Conservation (phyloP, 2,888 invertebrate species). For the Chironomus tentans region DNA sequence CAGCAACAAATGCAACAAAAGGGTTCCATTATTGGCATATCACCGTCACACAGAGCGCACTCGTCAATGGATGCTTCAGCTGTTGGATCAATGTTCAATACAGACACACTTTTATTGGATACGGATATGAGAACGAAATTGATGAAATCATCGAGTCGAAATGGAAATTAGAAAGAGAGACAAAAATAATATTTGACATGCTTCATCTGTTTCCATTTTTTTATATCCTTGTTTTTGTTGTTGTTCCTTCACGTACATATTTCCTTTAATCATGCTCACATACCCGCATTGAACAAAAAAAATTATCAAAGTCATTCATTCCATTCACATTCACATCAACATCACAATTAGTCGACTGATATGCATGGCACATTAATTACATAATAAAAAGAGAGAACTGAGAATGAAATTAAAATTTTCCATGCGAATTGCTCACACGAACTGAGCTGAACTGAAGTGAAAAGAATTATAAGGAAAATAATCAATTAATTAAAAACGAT, state of each 20-base stretch:
- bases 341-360: background rate
- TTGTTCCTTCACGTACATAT: too few species aligned
- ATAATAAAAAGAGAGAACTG: background rate
- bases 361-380: background rate
- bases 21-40: background rate
- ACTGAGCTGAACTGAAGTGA: too few species aligned
- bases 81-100: background rate
- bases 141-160: slow-evolving; percentile 5
- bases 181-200: background rate
- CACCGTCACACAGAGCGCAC: background rate
- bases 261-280: too few species aligned
- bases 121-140: background rate
- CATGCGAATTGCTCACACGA: too few species aligned
- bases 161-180: background rate
- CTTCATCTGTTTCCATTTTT: too few species aligned
- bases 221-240: background rate
- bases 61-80: background rate
- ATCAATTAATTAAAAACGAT: background rate
- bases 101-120: background rate
- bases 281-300: too few species aligned
- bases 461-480: background rate
- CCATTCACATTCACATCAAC: background rate
- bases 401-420: background rate
- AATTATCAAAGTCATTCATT: background rate
- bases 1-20: background rate